Evolutionary conservation across 2,797 vertebrate species (phyloP).

Genomic region (Melanotaenia maccullochi): DNA sequence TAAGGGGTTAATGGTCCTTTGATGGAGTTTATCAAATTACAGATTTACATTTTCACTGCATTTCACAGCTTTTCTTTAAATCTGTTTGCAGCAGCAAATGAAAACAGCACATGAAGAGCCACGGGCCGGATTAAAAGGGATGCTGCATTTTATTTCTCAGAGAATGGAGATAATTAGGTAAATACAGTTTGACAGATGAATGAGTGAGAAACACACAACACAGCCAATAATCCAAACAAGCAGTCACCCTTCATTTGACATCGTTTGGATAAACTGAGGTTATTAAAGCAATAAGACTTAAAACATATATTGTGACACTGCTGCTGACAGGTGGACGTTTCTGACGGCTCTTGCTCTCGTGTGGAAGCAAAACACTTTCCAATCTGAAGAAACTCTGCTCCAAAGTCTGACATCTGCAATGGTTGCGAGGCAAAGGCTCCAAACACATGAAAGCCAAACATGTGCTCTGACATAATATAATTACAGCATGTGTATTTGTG

Average conservation of each 20-base stretch:
- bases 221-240: neutral
- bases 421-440: slow-evolving; percentile 24
- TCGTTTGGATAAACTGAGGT: slow-evolving; percentile 2
- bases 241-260: neutral
- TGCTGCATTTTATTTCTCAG: neutral
- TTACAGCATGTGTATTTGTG: slow-evolving; percentile 55
- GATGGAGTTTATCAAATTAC: too few relatives aligned
- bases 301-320: slow-evolving; percentile 20
- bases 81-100: neutral
- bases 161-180: neutral
- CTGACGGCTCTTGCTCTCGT: slow-evolving; percentile 14
- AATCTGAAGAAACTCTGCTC: slow-evolving; percentile 13
- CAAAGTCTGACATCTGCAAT: slow-evolving; percentile 12
- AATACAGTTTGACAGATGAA: neutral
- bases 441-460: slow-evolving; percentile 56
- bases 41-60: neutral
- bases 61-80: neutral
- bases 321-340: slow-evolving; percentile 46
- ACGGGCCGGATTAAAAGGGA: neutral
- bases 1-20: too few relatives aligned
- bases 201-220: slow-evolving; percentile 1
- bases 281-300: slow-evolving; percentile 14
- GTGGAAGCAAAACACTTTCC: slow-evolving; percentile 5
- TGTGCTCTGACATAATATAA: slow-evolving; percentile 55
- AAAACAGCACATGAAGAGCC: too few relatives aligned